Evolutionary conservation across 2,113 vertebrate genomes (phyloP), one percentile per base, ranked within the genome.

Genomic region (Eolophus roseicapilla): DNA sequence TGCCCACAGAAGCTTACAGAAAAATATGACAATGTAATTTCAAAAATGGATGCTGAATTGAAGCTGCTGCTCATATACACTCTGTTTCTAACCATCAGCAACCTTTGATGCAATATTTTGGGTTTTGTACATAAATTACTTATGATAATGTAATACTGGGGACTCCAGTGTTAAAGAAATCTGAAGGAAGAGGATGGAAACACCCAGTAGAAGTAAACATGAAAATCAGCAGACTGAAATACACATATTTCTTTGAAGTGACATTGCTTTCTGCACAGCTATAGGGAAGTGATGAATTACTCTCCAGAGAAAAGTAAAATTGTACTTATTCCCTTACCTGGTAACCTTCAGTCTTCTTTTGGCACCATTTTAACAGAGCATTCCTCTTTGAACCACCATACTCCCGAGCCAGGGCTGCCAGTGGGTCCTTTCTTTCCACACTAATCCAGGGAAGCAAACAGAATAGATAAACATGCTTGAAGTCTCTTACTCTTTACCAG

Each of bases 301-400:
- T 33, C 25, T 41, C 63, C 27, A 79, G 25, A 52, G 28, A 27
- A 12, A 88, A 86, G 41, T 19, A 47, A 39, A 69, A 62, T 41
- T 24, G 39, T 21, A 47, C 11, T 18, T 39, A 4, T 33, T 79
- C 87, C 82, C 98, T 98, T 98, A 99, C 99, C 98, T 98, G 98
- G 95, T 99, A 99, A 86, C 99, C 99, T 92, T 99, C 98, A 82
- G 99, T 99, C 97, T 99, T 99, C 98, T 98, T 99, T 98, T 99
- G 99, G 97, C 99, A 99, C 99, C 99, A 99, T 95, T 99, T 99
- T 97, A 99, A 97, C 84, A 99, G 97, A 94, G 99, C 99, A 21
- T 99, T 99, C 95, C 99, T 99, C 97, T 99, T 99, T 18, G 99
- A 99, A 94, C 99, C 99, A 6, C 99, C 99, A 0, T 99, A 99